phyloP scores from a whole-genome alignment of 2,113 vertebrate genomes.

The Xiphias gladius region DNA sequence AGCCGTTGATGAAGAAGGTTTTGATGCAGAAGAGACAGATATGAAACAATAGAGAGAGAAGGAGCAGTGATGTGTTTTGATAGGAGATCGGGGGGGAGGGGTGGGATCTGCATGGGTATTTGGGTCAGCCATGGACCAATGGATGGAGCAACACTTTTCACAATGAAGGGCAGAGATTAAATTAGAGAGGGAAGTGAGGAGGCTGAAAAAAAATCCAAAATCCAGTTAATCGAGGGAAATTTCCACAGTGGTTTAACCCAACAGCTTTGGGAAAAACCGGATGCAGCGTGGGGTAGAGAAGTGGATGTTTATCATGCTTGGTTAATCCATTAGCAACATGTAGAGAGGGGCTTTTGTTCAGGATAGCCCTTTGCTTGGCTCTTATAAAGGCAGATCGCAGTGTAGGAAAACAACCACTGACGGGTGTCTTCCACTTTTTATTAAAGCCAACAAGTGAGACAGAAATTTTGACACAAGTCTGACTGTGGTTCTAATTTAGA shows the following conservation, averaged over 20 bases:
- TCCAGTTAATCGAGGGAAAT: conserved; percentile 12
- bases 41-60: conserved; percentile 60
- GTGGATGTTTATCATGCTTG: conserved; percentile 68
- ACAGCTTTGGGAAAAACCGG: conserved; percentile 22
- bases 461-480: neutral
- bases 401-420: conserved; percentile 10
- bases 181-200: neutral
- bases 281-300: conserved; percentile 41
- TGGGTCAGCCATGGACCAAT: conserved; percentile 75
- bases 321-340: conserved; percentile 80
- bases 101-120: conserved; percentile 67
- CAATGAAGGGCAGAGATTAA: conserved; percentile 51
- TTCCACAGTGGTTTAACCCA: neutral
- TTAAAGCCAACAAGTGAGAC: neutral
- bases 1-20: conserved; percentile 13
- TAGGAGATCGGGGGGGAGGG: conserved; percentile 73
- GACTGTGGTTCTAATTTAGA: conserved; percentile 6
- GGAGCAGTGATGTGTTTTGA: conserved; percentile 60
- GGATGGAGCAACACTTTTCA: conserved; percentile 61
- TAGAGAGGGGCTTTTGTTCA: conserved; percentile 78
- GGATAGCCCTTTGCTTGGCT: conserved; percentile 54
- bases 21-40: neutral
- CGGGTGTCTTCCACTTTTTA: conserved; percentile 29
- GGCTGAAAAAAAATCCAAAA: neutral
- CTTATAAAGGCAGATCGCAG: conserved; percentile 43